Conservation (phyloP, 2,113 vertebrate genomes). For the Syrmaticus mikado region DNA sequence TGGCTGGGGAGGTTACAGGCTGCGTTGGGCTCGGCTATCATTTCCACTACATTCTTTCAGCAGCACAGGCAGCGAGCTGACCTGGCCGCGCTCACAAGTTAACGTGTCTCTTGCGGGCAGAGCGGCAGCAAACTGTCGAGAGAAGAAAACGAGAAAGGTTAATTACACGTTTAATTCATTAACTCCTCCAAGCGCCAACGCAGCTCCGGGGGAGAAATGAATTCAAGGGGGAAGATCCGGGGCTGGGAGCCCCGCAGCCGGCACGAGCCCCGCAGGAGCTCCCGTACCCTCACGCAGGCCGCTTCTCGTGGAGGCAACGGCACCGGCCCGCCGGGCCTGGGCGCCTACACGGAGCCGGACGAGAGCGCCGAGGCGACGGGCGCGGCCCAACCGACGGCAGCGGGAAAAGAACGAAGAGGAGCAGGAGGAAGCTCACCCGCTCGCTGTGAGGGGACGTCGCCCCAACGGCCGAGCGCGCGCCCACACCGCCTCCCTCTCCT, state of each 20-base stretch:
- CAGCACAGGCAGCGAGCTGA: not conserved
- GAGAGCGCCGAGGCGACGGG: too few relatives aligned
- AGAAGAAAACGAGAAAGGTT: not conserved
- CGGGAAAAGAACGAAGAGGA: not conserved
- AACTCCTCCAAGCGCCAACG: not conserved
- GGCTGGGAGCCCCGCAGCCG: rapidly evolving
- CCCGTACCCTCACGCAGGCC: not conserved
- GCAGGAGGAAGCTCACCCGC: not conserved
- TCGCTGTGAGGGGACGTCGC: too few relatives aligned
- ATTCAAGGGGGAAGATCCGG: rapidly evolving
- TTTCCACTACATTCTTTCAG: conserved; percentile 77
- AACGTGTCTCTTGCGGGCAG: not conserved
- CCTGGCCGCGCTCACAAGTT: not conserved
- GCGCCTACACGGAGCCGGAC: not conserved
- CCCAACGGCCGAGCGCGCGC: not conserved
- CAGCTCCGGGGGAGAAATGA: rapidly evolving
- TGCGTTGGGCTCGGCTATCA: conserved; percentile 85
- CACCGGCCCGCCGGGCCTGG: too few relatives aligned
- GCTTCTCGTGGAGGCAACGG: not conserved
- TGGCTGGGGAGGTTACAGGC: conserved; percentile 66
- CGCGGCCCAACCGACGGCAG: too few relatives aligned
- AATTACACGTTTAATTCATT: not conserved
- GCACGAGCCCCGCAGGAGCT: rapidly evolving
- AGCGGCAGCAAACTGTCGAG: not conserved
- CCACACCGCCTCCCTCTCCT: not conserved